Evolutionary conservation across 2,888 invertebrate species (phyloP), one percentile per base, ranked within the genome.

Genomic region (Tetramorium bicarinatum): DNA sequence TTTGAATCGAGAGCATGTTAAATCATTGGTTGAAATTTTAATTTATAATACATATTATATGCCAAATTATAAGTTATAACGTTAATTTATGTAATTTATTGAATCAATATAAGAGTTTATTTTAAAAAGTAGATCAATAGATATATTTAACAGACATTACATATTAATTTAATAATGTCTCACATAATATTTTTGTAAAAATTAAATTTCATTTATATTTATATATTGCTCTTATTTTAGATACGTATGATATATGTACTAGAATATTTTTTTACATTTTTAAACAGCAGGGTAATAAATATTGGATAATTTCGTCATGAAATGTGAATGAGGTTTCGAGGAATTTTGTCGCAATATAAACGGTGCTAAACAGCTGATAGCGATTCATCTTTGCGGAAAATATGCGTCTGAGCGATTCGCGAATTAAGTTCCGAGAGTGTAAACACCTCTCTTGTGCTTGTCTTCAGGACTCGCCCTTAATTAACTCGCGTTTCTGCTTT

Each of bases 371-470:
- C 54, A 69, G 41, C 52, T 67, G 69, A 56, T 77, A 52, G 21
- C 41, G 54, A 54, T 44, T 77, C n/a, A 54, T 44, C 11, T 77
- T 38, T 38, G 41, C 9, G 54, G 11, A 69, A 77, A 69, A 69
- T 77, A 77, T 54, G 41, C 18, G 38, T 54, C 44, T 44, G 41
- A 6, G n/a, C 41, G 77, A 56, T 69, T 54, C 29, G 29, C n/a
- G 41, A 77, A 77, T 77, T 69, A 77, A 77, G 44, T 77, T 29
- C 29, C 41, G 29, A 54, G 69, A 77, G 29, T 77, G 77, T 77
- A 77, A 77, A 77, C 29, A 77, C 9, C 54, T 54, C 13, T 54
- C 69, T 72, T 18, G 41, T 67, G 54, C 41, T 77, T 77, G 77
- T 29, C 21, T 54, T 69, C n/a, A 41, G 29, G 54, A 44, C 13